phyloP scores from a whole-genome alignment of 2,888 invertebrate genomes.

The Odiellus spinosus region DNA sequence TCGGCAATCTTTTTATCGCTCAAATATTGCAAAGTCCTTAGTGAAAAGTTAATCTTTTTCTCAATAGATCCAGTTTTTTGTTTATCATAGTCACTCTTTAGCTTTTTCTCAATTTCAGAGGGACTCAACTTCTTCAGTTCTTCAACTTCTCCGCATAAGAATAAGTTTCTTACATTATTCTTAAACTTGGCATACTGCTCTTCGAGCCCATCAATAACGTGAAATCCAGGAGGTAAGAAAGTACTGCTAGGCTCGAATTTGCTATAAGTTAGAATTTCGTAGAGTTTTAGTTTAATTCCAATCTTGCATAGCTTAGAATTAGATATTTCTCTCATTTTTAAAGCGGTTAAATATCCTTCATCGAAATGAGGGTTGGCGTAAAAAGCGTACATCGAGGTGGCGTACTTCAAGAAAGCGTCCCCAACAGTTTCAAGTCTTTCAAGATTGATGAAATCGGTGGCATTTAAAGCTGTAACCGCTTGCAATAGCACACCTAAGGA shows the following conservation, averaged over 20 bases:
- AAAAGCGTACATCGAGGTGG: constrained; percentile 91
- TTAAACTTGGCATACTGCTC: too few relatives aligned
- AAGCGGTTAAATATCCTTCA: constrained; percentile 91
- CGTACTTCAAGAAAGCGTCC: constrained; percentile 72
- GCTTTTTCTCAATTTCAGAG: background rate
- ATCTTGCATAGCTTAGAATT: constrained; percentile 79
- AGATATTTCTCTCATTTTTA: constrained; percentile 82
- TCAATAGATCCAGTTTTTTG: constrained; percentile 8
- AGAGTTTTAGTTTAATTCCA: constrained; percentile 73
- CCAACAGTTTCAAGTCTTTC: constrained; percentile 77
- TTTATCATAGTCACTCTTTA: background rate
- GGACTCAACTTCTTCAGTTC: background rate
- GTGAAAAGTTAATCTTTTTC: background rate
- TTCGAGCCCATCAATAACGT: too few relatives aligned
- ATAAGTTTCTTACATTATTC: too few relatives aligned
- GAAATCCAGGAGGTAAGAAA: constrained; percentile 65
- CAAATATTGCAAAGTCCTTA: constrained; percentile 3
- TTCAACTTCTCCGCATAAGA: too few relatives aligned
- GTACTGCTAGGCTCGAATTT: constrained; percentile 97
- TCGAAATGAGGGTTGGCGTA: constrained; percentile 89
- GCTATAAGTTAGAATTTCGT: constrained; percentile 88
- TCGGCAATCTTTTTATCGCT: constrained; percentile 53
- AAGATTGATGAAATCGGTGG: constrained; percentile 56
- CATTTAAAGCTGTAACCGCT: constrained; percentile 53
- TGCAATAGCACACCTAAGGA: constrained; percentile 23